These are phyloP conservation scores for Catostylus mosaicus DNA, from an alignment of 30 jellyfish, hydroid and myxozoan species.

Conservation along the genomic window DNA sequence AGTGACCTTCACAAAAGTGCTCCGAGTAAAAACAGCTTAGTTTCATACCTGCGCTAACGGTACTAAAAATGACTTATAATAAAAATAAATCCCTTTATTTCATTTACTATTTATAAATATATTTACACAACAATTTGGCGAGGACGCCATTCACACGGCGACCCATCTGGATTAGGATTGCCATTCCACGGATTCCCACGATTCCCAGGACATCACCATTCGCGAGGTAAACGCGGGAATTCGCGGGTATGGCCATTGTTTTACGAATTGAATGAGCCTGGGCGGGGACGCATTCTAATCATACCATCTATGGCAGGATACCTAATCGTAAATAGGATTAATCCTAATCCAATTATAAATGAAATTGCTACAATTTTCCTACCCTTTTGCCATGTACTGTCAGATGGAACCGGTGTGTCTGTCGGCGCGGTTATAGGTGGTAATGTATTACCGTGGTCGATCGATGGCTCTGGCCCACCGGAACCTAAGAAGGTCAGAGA, in stretches of 20 bases:
- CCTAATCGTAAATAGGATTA: slow-evolving; percentile 61
- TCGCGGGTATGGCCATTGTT: slow-evolving; percentile 56
- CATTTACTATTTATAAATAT: background rate
- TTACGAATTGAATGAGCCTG: slow-evolving; percentile 18
- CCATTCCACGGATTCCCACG: background rate
- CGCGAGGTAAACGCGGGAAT: slow-evolving; percentile 33
- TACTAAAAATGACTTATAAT: too few species aligned
- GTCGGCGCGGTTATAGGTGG: slow-evolving; percentile 65
- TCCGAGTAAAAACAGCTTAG: slow-evolving; percentile 4
- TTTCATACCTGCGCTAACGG: too few species aligned
- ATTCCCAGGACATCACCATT: background rate
- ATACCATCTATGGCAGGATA: slow-evolving; percentile 34
- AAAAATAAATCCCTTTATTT: too few species aligned
- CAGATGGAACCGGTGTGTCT: slow-evolving; percentile 72
- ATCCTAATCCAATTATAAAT: slow-evolving; percentile 58
- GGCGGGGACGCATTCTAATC: slow-evolving; percentile 54
- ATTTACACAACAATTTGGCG: background rate
- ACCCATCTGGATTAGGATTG: slow-evolving; percentile 4
- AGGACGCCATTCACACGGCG: background rate
- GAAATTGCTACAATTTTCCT: slow-evolving; percentile 80
- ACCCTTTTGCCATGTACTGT: slow-evolving; percentile 93
- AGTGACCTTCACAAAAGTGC: background rate
- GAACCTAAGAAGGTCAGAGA: slow-evolving; percentile 85
- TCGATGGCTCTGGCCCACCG: slow-evolving; percentile 83
- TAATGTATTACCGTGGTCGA: slow-evolving; percentile 54